Conservation (phyloP, 2,888 invertebrate genomes). For the Trissolcus brochymenae region DNA sequence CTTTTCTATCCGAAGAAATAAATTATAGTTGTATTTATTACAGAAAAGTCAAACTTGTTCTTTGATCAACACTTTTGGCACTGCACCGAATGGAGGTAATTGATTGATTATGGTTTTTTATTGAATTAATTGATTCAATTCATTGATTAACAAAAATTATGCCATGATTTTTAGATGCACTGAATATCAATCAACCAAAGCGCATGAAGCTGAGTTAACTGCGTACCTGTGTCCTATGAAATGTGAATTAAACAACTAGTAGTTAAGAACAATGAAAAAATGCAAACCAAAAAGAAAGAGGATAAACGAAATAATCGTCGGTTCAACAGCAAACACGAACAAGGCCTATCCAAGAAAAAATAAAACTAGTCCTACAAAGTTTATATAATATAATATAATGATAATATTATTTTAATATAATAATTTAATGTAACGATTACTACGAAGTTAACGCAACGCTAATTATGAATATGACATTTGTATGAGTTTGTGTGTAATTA, state of each 20-base stretch:
- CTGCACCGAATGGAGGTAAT: conserved; percentile 72
- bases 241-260: conserved; percentile 57
- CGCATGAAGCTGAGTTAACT: conserved; percentile 75
- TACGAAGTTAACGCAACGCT: conserved; percentile 67
- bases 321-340: conserved; percentile 60
- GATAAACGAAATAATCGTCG: conserved; percentile 1
- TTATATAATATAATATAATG: conserved; percentile 69
- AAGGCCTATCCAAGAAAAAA: conserved; percentile 67
- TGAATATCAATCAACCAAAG: conserved; percentile 70
- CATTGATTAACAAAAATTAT: background rate
- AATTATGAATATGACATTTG: conserved; percentile 65
- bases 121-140: too few relatives aligned
- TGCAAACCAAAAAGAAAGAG: conserved; percentile 45
- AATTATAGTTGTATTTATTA: conserved; percentile 35
- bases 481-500: conserved; percentile 72
- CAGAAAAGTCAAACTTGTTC: conserved; percentile 74
- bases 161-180: conserved; percentile 63
- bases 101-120: background rate
- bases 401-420: conserved; percentile 12
- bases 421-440: conserved; percentile 53
- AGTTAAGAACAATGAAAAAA: conserved; percentile 58
- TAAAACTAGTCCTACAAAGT: conserved; percentile 72
- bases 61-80: conserved; percentile 69
- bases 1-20: background rate
- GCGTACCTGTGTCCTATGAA: conserved; percentile 66